These are phyloP conservation scores for Lophotis ruficrista DNA, from an alignment of 2,113 vertebrate genomes.

Conservation along the genomic window DNA sequence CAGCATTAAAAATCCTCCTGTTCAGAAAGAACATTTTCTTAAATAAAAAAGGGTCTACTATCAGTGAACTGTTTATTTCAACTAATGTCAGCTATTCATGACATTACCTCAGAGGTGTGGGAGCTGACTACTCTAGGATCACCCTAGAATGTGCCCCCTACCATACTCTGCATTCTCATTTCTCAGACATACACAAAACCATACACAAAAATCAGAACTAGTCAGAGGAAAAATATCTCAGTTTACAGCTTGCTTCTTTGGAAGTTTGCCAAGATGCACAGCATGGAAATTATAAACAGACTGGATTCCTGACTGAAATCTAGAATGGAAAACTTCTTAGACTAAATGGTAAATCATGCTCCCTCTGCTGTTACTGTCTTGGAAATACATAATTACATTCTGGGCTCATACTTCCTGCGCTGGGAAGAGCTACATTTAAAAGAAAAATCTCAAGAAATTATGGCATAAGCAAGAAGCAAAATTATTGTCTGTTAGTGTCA, in stretches of 20 bases:
- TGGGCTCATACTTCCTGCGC: neutral
- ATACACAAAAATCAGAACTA: neutral
- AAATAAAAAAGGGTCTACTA: neutral
- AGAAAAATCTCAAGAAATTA: neutral
- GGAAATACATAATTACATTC: neutral
- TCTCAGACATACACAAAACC: neutral
- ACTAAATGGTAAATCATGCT: neutral
- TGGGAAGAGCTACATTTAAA: neutral
- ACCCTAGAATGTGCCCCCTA: neutral
- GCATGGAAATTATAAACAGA: conserved; percentile 45
- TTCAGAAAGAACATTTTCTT: neutral
- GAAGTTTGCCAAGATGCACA: neutral
- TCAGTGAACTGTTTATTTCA: neutral
- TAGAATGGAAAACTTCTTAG: neutral
- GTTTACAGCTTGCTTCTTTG: conserved; percentile 40
- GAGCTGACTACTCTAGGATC: neutral
- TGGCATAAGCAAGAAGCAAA: neutral
- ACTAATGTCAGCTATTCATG: neutral
- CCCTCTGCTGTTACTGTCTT: conserved; percentile 36
- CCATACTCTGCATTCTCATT: neutral
- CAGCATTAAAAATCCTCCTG: neutral
- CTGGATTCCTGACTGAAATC: neutral
- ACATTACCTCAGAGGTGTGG: neutral
- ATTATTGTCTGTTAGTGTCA: neutral
- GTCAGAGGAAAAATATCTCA: conserved; percentile 37